A percentile compares a stretch with the other conserved stretches of the same genome.
phyloP scores from a whole-genome alignment of 2,797 vertebrate genomes.

The Intellagama lesueurii region DNA sequence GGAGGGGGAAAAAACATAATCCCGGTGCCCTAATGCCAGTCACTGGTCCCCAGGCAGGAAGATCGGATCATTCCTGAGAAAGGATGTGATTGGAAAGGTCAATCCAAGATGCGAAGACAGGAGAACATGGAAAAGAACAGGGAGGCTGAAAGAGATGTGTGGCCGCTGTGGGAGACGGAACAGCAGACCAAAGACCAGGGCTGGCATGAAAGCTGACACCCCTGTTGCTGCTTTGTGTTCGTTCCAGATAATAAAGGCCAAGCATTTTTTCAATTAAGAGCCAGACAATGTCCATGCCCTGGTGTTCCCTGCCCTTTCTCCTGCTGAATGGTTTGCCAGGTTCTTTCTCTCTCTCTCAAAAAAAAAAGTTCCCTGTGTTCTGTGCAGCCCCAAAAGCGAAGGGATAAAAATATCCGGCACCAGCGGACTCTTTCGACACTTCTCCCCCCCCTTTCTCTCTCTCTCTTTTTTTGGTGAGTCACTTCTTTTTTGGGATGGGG shows the following conservation, averaged over 20 bases:
- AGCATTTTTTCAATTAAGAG: neutral
- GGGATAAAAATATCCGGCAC: constrained; percentile 60
- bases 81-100: neutral
- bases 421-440: constrained; percentile 26
- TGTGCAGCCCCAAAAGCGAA: constrained; percentile 31
- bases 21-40: too few relatives aligned
- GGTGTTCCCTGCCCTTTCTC: neutral
- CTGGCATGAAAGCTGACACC: neutral
- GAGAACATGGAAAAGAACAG: neutral
- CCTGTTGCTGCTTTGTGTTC: neutral
- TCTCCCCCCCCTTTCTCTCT: neutral
- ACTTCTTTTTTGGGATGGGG: constrained; percentile 53
- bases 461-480: constrained; percentile 60
- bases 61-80: neutral
- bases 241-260: neutral
- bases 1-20: fast-evolving
- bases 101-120: neutral
- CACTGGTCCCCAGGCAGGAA: neutral
- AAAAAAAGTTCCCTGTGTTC: neutral
- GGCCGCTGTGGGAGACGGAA: neutral
- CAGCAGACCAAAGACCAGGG: neutral
- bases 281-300: neutral
- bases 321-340: neutral
- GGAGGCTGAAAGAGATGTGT: neutral
- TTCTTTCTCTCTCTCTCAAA: neutral